These are phyloP conservation scores for Clostera curtula DNA, from an alignment of 2,888 invertebrate species.

Conservation along the genomic window DNA sequence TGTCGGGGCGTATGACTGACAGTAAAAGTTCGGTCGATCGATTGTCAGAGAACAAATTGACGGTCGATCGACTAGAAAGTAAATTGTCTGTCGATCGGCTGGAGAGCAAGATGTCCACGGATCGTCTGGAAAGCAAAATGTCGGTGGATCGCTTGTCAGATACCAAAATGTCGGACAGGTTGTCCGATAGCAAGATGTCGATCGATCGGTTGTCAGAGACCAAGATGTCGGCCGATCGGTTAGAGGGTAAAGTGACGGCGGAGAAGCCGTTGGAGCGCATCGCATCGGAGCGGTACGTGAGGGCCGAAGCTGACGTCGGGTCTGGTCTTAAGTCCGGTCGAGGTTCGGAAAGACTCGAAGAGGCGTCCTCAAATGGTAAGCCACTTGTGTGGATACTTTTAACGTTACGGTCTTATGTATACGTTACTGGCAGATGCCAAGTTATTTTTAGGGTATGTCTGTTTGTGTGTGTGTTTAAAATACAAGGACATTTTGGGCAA, in stretches of 20 bases:
- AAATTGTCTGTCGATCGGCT: conserved; percentile 28
- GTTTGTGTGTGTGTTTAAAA: too few relatives aligned
- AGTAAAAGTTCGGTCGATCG: conserved; percentile 35
- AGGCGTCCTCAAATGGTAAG: conserved; percentile 52
- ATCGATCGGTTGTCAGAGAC: conserved; percentile 22
- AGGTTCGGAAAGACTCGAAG: conserved; percentile 49
- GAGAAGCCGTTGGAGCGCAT: conserved; percentile 23
- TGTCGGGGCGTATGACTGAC: conserved; percentile 29
- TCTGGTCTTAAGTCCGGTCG: conserved; percentile 48
- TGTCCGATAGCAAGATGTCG: conserved; percentile 14
- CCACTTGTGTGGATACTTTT: too few relatives aligned
- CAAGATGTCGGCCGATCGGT: conserved; percentile 19
- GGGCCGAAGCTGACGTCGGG: conserved; percentile 63
- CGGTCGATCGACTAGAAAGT: conserved; percentile 25
- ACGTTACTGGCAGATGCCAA: too few relatives aligned
- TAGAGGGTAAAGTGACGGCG: conserved; percentile 17
- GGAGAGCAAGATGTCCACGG: conserved; percentile 19
- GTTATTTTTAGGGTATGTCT: too few relatives aligned
- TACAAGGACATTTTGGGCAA: too few relatives aligned
- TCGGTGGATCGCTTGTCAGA: conserved; percentile 16
- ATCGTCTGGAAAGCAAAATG: conserved; percentile 15
- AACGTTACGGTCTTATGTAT: too few relatives aligned
- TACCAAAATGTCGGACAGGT: conserved; percentile 15
- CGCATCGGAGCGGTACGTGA: conserved; percentile 38
- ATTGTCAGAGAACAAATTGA: conserved; percentile 30